These are phyloP conservation scores for Athalia rosae DNA, from an alignment of 2,888 invertebrate species.

Conservation along the genomic window DNA sequence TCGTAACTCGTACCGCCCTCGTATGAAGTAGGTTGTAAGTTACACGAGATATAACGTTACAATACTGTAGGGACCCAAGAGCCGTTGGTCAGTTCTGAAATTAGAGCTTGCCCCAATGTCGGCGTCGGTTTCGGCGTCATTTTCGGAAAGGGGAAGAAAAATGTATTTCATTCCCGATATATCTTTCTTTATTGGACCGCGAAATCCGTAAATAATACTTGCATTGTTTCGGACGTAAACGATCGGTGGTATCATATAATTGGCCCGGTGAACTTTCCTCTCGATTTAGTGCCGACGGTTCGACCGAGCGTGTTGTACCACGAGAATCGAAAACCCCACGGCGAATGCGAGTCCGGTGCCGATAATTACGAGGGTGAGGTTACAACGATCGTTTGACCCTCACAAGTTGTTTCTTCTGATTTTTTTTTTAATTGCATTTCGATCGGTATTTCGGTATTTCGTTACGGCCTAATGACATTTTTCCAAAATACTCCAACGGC, in stretches of 20 bases:
- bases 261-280: constrained; percentile 12
- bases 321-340: background rate
- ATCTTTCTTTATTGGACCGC: constrained; percentile 27
- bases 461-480: background rate
- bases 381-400: constrained; percentile 6
- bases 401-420: background rate
- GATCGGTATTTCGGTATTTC: background rate
- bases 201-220: constrained; percentile 41
- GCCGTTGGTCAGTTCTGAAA: background rate
- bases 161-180: constrained; percentile 27
- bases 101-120: constrained; percentile 6
- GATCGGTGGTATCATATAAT: constrained; percentile 30
- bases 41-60: constrained; percentile 2
- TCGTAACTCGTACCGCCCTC: constrained; percentile 2
- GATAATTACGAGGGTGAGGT: background rate
- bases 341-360: too few species aligned
- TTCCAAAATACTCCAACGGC: background rate
- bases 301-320: background rate
- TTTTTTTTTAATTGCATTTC: background rate
- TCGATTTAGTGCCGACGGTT: constrained; percentile 5
- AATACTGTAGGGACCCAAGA: constrained; percentile 7
- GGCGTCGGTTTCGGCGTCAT: constrained; percentile 6
- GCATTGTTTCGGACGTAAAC: constrained; percentile 26
- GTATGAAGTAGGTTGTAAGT: constrained; percentile 3
- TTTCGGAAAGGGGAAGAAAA: background rate